phyloP scores from a whole-genome alignment of 2,797 vertebrate species.

The Buceros bicornis region DNA sequence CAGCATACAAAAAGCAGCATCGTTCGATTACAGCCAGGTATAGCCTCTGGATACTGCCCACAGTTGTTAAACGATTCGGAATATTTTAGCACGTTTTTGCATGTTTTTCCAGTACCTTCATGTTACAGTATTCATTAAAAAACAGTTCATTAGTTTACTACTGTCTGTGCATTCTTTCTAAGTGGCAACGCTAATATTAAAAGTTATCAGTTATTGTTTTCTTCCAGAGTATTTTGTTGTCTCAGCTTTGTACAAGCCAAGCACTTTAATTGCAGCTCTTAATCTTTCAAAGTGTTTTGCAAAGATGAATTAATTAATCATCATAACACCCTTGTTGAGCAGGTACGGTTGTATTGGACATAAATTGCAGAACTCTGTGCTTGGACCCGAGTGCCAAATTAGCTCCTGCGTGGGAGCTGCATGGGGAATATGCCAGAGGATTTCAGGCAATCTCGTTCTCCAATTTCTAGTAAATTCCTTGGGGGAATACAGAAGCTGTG shows the following conservation, averaged over 20 bases:
- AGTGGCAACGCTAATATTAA: conserved; percentile 23
- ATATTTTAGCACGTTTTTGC: conserved; percentile 27
- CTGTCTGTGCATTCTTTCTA: not conserved
- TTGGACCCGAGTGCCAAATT: not conserved
- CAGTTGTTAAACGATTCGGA: not conserved
- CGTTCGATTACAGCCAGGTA: not conserved
- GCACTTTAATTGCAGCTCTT: conserved; percentile 48
- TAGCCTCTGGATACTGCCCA: not conserved
- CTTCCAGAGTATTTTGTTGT: conserved; percentile 55
- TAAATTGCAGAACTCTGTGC: not conserved
- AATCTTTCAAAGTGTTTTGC: conserved; percentile 59
- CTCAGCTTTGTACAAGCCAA: conserved; percentile 65
- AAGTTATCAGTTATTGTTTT: conserved; percentile 59
- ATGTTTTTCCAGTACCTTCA: conserved; percentile 12
- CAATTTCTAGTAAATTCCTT: not conserved
- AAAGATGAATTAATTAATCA: conserved; percentile 52
- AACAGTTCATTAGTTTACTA: conserved; percentile 41
- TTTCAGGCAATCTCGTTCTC: not conserved
- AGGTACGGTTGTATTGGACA: not conserved
- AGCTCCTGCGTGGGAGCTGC: not conserved
- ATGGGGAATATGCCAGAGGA: not conserved
- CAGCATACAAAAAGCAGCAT: not conserved
- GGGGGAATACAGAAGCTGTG: not conserved
- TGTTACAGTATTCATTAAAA: conserved; percentile 43
- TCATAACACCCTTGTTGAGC: conserved; percentile 5